A percentile compares a stretch with the other conserved stretches of the same genome.
Evolutionary conservation across 1,140 invertebrate species (phyloP).

Genomic region (Akabosia matsudoensis): DNA sequence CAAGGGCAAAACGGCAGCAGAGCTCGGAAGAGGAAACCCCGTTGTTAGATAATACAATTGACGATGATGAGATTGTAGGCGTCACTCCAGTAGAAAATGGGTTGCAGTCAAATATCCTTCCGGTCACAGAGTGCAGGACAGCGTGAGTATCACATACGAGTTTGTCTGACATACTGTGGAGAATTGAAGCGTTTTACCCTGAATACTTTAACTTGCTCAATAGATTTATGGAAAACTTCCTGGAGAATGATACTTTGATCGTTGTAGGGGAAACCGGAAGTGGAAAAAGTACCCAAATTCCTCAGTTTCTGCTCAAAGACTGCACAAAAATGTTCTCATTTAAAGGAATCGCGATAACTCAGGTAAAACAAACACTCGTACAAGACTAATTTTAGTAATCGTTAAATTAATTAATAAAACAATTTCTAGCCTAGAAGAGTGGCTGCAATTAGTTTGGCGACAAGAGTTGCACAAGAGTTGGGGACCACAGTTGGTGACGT

Average conservation of each 20-base stretch:
- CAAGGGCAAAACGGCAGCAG: not conserved
- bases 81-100: no score
- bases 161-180: not conserved
- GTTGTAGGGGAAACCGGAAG: slow-evolving; percentile 53
- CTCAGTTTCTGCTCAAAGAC: slow-evolving; percentile 56
- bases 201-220: slow-evolving; percentile 24
- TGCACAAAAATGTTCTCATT: slow-evolving; percentile 47
- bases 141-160: not conserved
- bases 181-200: not conserved
- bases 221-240: slow-evolving; percentile 46
- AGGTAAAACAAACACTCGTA: no score
- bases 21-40: not conserved
- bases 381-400: no score
- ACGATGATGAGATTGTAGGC: no score
- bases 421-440: slow-evolving; percentile 56
- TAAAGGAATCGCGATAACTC: slow-evolving; percentile 13
- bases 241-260: slow-evolving; percentile 49
- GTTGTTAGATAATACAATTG: not conserved
- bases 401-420: no score
- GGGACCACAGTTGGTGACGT: slow-evolving; percentile 14
- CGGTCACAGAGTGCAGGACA: not conserved
- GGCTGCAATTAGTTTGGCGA: slow-evolving; percentile 56
- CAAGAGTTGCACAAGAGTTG: slow-evolving; percentile 40
- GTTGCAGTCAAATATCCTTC: no score
- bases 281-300: slow-evolving; percentile 54